Conservation (phyloP, 2,888 invertebrate genomes). For the Rambutsinella grinnellia region DNA sequence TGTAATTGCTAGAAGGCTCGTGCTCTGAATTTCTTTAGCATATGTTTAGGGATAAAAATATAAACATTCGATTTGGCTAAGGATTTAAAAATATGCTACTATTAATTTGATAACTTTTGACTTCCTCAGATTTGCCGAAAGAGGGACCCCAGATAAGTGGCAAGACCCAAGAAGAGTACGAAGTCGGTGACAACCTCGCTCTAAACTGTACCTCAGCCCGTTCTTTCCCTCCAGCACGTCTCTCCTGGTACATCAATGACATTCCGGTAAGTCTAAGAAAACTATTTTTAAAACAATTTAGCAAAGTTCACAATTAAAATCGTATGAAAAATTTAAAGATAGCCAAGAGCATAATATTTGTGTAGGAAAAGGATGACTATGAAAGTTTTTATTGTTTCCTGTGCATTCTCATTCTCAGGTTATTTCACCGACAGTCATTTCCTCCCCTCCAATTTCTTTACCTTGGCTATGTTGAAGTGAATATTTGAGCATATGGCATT, state of each 20-base stretch:
- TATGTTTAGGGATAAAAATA: not conserved
- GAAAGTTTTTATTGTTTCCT: not conserved
- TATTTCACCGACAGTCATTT: slow-evolving; percentile 18
- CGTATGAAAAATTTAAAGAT: too few species aligned
- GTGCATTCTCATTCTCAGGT: not conserved
- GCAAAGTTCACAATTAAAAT: too few species aligned
- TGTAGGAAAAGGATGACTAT: not conserved
- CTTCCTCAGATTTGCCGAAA: slow-evolving; percentile 62
- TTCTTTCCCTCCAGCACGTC: slow-evolving; percentile 64
- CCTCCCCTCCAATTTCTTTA: slow-evolving; percentile 26
- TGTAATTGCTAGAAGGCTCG: slow-evolving; percentile 46
- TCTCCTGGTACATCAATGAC: slow-evolving; percentile 65
- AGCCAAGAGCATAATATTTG: too few species aligned
- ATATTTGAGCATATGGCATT: slow-evolving; percentile 8
- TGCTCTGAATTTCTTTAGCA: too few species aligned
- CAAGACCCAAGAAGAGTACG: slow-evolving; percentile 63
- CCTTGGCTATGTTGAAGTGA: not conserved
- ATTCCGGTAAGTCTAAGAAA: slow-evolving; percentile 51
- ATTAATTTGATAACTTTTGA: not conserved
- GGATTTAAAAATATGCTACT: not conserved
- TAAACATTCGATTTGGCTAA: not conserved
- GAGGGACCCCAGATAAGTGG: slow-evolving; percentile 65
- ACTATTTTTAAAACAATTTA: not conserved
- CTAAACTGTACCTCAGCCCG: slow-evolving; percentile 63
- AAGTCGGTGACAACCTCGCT: slow-evolving; percentile 61